These are phyloP conservation scores for Sitodiplosis mosellana DNA, from an alignment of 1,140 invertebrate genomes.

Conservation along the genomic window DNA sequence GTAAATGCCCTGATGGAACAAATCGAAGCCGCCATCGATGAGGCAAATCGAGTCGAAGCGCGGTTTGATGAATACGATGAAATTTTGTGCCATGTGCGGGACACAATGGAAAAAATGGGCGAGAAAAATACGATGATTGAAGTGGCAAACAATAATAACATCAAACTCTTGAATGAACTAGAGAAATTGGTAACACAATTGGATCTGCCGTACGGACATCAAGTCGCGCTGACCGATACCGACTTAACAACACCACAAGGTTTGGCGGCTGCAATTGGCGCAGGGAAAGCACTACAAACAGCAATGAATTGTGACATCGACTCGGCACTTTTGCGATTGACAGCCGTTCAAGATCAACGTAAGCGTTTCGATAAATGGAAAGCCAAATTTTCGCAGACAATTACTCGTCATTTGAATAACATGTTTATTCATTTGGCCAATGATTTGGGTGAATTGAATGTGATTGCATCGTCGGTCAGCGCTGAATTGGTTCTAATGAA, in stretches of 20 bases:
- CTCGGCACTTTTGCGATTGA: conserved; percentile 43
- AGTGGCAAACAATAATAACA: conserved; percentile 69
- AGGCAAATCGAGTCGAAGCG: conserved; percentile 56
- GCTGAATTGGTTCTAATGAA: conserved; percentile 53
- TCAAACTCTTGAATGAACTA: conserved; percentile 56
- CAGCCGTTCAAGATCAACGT: conserved; percentile 75
- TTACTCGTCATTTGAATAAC: conserved; percentile 79
- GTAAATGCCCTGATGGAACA: conserved; percentile 71
- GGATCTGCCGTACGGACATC: conserved; percentile 56
- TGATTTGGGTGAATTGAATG: conserved; percentile 26
- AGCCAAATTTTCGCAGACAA: conserved; percentile 63
- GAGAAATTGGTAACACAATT: conserved; percentile 64
- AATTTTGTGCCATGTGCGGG: conserved; percentile 58
- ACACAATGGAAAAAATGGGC: conserved; percentile 77
- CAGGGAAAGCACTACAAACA: conserved; percentile 58
- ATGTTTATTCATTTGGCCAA: conserved; percentile 77
- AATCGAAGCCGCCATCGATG: conserved; percentile 57
- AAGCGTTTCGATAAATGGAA: conserved; percentile 67
- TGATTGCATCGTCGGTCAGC: conserved; percentile 10
- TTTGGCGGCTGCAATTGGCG: conserved; percentile 54
- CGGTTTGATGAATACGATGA: conserved; percentile 60
- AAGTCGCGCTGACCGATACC: conserved; percentile 50
- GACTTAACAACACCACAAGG: conserved; percentile 56
- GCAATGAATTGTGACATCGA: conserved; percentile 56
- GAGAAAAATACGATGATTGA: conserved; percentile 81